Base-by-base conservation (phyloP, 2,113 vertebrate genomes). In the Pipra filicauda region DNA sequence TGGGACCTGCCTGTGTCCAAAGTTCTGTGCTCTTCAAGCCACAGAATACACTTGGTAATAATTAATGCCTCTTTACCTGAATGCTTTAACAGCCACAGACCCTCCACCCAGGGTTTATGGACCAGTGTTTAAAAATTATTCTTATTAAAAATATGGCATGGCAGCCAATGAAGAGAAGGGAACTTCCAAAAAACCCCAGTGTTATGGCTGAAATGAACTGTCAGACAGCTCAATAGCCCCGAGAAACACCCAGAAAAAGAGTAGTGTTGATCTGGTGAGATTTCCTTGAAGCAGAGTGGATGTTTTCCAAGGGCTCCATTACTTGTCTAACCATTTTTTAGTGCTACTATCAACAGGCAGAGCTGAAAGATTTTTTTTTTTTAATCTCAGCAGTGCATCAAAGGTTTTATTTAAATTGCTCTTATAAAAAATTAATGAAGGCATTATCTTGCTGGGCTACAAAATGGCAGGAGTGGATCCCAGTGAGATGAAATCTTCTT, bases 341-440 rank as follows among this genome's bases (percentile, higher is more conserved):
- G 84, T 76, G 80, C 74, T 85, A 33, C 81, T 84, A 90, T 93
- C 94, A 95, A 95, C 88, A 96, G 93, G 91, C 80, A 94, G 64
- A 93, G 75, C 89, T 89, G 89, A 84, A 84, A 92, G 75, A 55
- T 66, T 21, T n/a, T 55, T 49, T 5, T 71, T 71, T 78, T 72
- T 52, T 46, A 59, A 94, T 91, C 89, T 89, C 95, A 93, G 92
- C 89, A 93, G 94, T 91, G 81, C 88, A 95, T 94, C 85, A 84
- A 95, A 96, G 64, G 91, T 92, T 97, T 96, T 92, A 94, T 96
- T 97, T 97, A 95, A 96, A 96, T 94, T 93, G 94, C 86, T 93
- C 76, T 94, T 90, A 97, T 97, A 96, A 96, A 97, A 97, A 97
- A 95, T 96, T 96, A 96, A 98, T 97, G 94, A 97, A 96, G 88